Evolutionary conservation across 2,888 invertebrate species (phyloP), one percentile per base, ranked within the genome.

Genomic region (Pollenia angustigena): DNA sequence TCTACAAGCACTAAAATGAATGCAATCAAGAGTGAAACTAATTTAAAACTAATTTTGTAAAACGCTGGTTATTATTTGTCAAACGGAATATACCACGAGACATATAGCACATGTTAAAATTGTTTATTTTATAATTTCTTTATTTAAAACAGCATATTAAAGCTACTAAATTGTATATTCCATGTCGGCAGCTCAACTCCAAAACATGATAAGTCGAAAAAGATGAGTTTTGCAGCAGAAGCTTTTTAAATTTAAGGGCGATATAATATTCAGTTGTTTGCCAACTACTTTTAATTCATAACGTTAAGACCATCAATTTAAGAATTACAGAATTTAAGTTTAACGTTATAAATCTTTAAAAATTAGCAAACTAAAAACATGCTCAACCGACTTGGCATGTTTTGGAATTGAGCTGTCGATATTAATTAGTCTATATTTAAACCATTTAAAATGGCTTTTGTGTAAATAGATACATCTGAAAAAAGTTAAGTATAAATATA

Each of bases 361-460:
- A 23, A 3, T 23, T 23, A 23, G 3, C 23, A 23, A 23, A 23
- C 2, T 23, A 32, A 32, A n/a, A n/a, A n/a, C n/a, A n/a, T n/a
- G n/a, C n/a, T n/a, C n/a, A n/a, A 1, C 6, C 32, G 32, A 0
- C 1, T 32, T 6, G 6, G 6, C 32, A 32, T 32, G 6, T 32
- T 32, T 32, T 32, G 32, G 32, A 32, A 32, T 32, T 32, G 32
- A 32, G 32, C 32, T 6, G 6, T 32, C 32, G 32, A 32, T 32
- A 6, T 85, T 68, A 64, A 74, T 64, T 32, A 40, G 48, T 74
- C 50, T 44, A 54, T 72, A 72, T 81, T 85, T 78, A 76, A 81
- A 56, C 66, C 71, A 72, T 81, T 81, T 85, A 66, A 76, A 78
- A 12, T 46, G 50, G 64, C 72, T 78, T 76, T 76, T 81, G 71